These are phyloP conservation scores for Cordilura impudica DNA, from an alignment of 2,888 invertebrate species.

Conservation along the genomic window DNA sequence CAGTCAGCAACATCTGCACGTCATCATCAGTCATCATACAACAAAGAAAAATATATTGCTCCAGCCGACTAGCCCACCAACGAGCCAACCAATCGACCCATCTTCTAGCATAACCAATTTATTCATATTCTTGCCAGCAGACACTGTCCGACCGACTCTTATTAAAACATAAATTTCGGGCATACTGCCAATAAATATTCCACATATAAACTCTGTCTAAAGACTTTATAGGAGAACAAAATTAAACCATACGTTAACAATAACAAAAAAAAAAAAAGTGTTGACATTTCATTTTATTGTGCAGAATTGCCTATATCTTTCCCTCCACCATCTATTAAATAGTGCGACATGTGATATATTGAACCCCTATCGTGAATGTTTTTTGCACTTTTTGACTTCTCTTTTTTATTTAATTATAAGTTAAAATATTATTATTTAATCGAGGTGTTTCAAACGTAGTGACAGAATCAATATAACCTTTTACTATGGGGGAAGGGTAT, in stretches of 20 bases:
- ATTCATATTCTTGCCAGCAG: not conserved
- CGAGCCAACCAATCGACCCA: not conserved
- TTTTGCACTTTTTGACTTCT: too few relatives aligned
- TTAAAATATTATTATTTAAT: too few relatives aligned
- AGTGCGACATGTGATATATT: too few relatives aligned
- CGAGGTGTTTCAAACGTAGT: not conserved
- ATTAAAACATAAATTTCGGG: conserved; percentile 58
- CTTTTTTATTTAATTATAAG: too few relatives aligned
- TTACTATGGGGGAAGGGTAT: not conserved
- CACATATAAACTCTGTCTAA: not conserved
- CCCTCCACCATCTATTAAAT: too few relatives aligned
- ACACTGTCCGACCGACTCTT: conserved; percentile 11
- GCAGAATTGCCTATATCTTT: too few relatives aligned
- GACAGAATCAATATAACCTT: not conserved
- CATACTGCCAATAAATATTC: conserved; percentile 44
- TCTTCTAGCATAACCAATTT: not conserved
- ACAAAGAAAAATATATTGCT: not conserved
- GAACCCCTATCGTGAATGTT: too few relatives aligned
- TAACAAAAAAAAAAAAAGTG: not conserved
- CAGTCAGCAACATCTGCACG: conserved; percentile 15
- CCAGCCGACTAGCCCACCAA: not conserved
- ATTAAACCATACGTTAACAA: not conserved
- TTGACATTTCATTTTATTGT: too few relatives aligned
- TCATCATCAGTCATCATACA: conserved; percentile 19
- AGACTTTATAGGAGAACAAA: too few relatives aligned